These are phyloP conservation scores for Ptychadena robeensis DNA, from an alignment of 2,797 vertebrate species.

Conservation along the genomic window DNA sequence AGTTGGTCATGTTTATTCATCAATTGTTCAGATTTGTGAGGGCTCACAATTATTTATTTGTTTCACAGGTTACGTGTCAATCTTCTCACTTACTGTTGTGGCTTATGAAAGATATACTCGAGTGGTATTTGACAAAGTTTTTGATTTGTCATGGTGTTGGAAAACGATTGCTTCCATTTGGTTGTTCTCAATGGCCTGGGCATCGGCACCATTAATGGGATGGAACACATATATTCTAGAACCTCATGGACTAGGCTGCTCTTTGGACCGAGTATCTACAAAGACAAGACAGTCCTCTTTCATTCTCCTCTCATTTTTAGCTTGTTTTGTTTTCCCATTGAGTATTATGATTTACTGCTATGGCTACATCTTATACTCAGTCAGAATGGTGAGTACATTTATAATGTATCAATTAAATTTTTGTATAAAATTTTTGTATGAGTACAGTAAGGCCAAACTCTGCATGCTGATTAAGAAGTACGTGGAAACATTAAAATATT, in stretches of 20 bases:
- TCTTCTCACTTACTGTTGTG: conserved; percentile 87
- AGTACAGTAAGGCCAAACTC: too few relatives aligned
- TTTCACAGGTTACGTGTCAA: conserved; percentile 87
- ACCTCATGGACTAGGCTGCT: conserved; percentile 87
- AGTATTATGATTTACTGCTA: conserved; percentile 92
- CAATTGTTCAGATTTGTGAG: not conserved
- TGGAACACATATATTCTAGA: conserved; percentile 94
- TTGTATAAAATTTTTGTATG: conserved; percentile 19
- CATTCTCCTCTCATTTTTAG: conserved; percentile 90
- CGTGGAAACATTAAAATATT: too few relatives aligned
- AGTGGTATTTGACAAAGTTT: conserved; percentile 88
- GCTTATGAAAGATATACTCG: conserved; percentile 92
- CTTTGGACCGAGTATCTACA: conserved; percentile 89
- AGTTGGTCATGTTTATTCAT: not conserved
- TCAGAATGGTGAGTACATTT: conserved; percentile 87
- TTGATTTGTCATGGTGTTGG: conserved; percentile 91
- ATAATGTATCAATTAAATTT: not conserved
- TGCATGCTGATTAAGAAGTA: too few relatives aligned
- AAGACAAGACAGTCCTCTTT: conserved; percentile 88
- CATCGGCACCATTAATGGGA: conserved; percentile 88
- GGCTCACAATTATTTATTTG: conserved; percentile 25
- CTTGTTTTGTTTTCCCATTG: conserved; percentile 86
- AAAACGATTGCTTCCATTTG: conserved; percentile 88
- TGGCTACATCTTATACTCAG: conserved; percentile 88
- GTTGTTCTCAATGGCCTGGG: conserved; percentile 92